Percentiles rank a stretch among this genome's conserved stretches.
Evolutionary conservation across 2,888 invertebrate species (phyloP).

Genomic region (Apodemia duryi): DNA sequence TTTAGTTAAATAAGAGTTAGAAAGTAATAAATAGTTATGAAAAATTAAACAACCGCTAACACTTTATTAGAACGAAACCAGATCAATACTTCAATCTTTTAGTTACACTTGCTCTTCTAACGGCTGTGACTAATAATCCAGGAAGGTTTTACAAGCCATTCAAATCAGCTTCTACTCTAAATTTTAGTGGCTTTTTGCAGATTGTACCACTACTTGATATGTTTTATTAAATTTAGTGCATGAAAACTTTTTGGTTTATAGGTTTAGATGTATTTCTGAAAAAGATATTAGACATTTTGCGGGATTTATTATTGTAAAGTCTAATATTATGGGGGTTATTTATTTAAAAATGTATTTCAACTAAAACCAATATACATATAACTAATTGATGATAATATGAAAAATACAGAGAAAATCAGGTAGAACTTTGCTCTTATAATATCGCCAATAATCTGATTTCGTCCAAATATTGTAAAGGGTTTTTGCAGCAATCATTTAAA

Average conservation of each 20-base stretch:
- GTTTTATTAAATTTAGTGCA: slow-evolving; percentile 70
- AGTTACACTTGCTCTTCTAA: not conserved
- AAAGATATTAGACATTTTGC: not conserved
- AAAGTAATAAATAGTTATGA: slow-evolving; percentile 67
- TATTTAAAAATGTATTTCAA: too few species aligned
- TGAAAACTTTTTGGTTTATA: slow-evolving; percentile 44
- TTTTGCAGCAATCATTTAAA: slow-evolving; percentile 65
- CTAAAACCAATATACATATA: too few species aligned
- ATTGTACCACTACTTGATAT: slow-evolving; percentile 76
- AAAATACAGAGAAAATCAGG: too few species aligned
- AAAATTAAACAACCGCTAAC: slow-evolving; percentile 67
- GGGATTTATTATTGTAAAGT: not conserved
- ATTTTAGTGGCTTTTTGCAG: slow-evolving; percentile 66
- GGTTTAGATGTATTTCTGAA: not conserved
- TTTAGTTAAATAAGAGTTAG: slow-evolving; percentile 76
- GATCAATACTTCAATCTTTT: slow-evolving; percentile 44
- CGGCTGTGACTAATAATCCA: not conserved
- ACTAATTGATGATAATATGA: too few species aligned
- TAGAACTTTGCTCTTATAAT: not conserved
- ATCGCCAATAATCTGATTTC: slow-evolving; percentile 56
- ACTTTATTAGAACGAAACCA: slow-evolving; percentile 69
- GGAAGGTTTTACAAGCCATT: slow-evolving; percentile 49
- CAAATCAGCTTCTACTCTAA: slow-evolving; percentile 39
- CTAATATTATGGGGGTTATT: too few species aligned
- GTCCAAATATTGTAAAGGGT: slow-evolving; percentile 56